A percentile compares a stretch with the other conserved stretches of the same genome.
Conservation (phyloP, 1,140 invertebrate species). For the Pinna nobilis region DNA sequence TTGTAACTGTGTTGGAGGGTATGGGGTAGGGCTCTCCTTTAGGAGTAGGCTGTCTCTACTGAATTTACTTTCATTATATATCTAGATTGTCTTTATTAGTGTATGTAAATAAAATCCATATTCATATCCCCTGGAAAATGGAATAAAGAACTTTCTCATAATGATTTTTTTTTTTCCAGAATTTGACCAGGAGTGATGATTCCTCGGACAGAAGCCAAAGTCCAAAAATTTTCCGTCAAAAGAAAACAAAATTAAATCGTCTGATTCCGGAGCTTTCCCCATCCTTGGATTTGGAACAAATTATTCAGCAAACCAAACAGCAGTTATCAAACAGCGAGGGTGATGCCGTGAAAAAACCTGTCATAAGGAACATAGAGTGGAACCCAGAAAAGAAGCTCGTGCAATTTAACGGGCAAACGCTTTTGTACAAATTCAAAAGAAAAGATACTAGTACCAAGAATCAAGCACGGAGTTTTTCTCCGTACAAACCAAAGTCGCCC, state of each 20-base stretch:
- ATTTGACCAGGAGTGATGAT: neutral
- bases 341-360: neutral
- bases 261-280: slow-evolving; percentile 19
- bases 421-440: too few species aligned
- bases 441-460: neutral
- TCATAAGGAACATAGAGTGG: slow-evolving; percentile 8
- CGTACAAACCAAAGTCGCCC: slow-evolving; percentile 5
- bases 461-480: neutral
- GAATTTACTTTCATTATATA: too few species aligned
- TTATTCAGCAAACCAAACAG: neutral
- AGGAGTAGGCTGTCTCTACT: too few species aligned
- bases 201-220: slow-evolving; percentile 20
- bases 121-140: neutral
- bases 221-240: neutral
- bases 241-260: neutral
- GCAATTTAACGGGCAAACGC: neutral
- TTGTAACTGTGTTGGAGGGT: too few species aligned
- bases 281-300: neutral
- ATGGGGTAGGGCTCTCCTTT: too few species aligned
- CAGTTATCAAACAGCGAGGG: neutral
- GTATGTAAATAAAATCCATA: too few species aligned
- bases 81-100: too few species aligned
- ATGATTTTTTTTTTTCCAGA: neutral
- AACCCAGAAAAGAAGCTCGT: slow-evolving; percentile 14
- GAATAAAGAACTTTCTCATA: neutral